Evolutionary conservation across 2,888 invertebrate genomes (phyloP), one percentile per base, ranked within the genome.

Genomic region (Encarsia formosa): DNA sequence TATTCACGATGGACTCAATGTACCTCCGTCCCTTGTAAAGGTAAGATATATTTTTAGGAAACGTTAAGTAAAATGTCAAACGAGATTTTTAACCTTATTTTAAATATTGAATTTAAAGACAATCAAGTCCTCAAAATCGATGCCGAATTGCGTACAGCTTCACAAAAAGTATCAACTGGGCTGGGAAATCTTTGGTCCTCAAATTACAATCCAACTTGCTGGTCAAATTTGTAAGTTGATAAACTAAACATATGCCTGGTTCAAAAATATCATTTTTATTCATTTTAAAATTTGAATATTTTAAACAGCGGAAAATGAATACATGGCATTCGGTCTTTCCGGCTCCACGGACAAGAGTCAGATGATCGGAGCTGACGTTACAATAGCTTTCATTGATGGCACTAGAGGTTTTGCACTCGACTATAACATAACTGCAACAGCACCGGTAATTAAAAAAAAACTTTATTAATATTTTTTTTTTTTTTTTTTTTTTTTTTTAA

Each of bases 161-260:
- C 93, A 94, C 74, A 86, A 86, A 70, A 83, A 88, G 69, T 78
- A 85, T 59, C 90, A 91, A 77, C 81, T 91, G 2, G 85, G 88
- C 9, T 94, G 93, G 93, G 92, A 93, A 71, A 85, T 92, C 22
- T 92, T 92, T 73, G 93, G 93, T 0, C 88, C 87, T 19, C 87
- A 87, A 70, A 83, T 94, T 58, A 93, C 93, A 8, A 79, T 93
- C 49, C 87, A 92, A 72, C 75, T 94, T 11, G 85, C 89, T 11
- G 93, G 86, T 1, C 85, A 87, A 79, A 82, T 88, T 40, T 75
- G 77, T 77, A 62, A 68, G 71, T 34, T n/a, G n/a, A 22, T 9
- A 44, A 32, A n/a, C 13, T 29, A 53, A 20, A 11, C 20, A 26
- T 19, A n/a, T n/a, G n/a, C n/a, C n/a, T n/a, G n/a, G n/a, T n/a